Evolutionary conservation across 2,113 vertebrate species (phyloP), one percentile per base, ranked within the genome.

Genomic region (Brienomyrus longianalis): DNA sequence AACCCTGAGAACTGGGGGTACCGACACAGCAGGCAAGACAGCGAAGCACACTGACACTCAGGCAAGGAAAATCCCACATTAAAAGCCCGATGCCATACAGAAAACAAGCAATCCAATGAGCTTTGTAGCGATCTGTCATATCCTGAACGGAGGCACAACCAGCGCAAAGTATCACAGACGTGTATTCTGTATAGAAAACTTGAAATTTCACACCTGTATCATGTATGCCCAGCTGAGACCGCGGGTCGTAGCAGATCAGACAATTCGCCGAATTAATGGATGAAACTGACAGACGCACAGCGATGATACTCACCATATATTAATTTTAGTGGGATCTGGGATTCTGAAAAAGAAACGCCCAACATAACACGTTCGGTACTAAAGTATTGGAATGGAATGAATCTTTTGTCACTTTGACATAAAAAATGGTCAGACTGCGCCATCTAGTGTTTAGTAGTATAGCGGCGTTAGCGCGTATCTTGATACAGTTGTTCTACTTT

Each of bases 291-390:
- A 47, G 11, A 77, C 23, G 52, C 6, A 66, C 9, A 56, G 11
- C 17, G 31, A 13, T 47, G n/a, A 21, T 87, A 96, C 96, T 96
- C 92, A 97, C 97, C 80, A 90, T 54, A 96, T 62, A 90, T 94
- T 94, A 90, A 95, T 93, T 90, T 94, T 93, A 51, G 94, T 94
- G 91, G 96, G 94, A 92, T 97, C 97, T 80, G 93, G 94, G 91
- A 97, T 91, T 80, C 96, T 97, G 17, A 88, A 93, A 93, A 91
- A 92, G 92, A 70, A 90, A 89, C 27, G 15, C 39, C 87, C 7
- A 48, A 6, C 54, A 89, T 6, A 77, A 50, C 47, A 39, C 8
- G 21, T 13, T 23, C 21, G 3, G 66, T 21, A 51, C 54, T 19
- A 2, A 17, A 59, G 35, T 62, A 62, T 88, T 39, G 13, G 13